Base-by-base conservation (phyloP, 1,140 invertebrate genomes). In the Lordiphosa collinella region DNA sequence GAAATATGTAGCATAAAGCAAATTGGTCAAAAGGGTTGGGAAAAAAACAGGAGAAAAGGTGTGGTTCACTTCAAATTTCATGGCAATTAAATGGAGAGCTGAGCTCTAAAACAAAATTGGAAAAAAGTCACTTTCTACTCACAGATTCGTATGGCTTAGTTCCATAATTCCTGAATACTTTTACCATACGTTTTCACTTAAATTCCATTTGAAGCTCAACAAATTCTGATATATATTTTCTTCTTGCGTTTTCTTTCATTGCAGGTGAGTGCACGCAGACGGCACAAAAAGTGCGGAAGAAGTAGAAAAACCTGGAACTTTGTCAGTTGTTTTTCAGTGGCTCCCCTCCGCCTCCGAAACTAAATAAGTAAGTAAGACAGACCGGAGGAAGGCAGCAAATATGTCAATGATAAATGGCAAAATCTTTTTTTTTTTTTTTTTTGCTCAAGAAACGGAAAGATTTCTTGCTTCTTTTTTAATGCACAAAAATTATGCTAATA, bases 401-500 rank as follows among this genome's bases (percentile, higher is more conserved):
- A 78, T 78, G 67, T 67, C 73, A 78, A 78, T 78, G 73, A 79
- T 78, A 78, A 78, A 78, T 78, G 67, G 62, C 54, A 78, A 62
- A 60, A 78, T 72, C 62, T 62, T 41, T 47, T 18, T 18, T 18
- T 2, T 4, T 18, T 4, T 72, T 56, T 62, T 41, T 47, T 18
- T 18, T 18, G 18, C 18, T 18, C 18, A 18, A 18, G 4, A 18
- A 18, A 2, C 18, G 3, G 4, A 18, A 18, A 18, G 18, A 18
- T 44, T 70, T 6, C 9, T 3, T 4, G 2, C 38, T 16, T 11
- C 13, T 25, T 35, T 41, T 36, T 2, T 41, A 80, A 82, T 80
- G 76, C 66, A 80, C 61, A 82, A 63, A 76, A 76, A 80, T 80
- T 82, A 80, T 82, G 76, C 76, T 82, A 80, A 80, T 82, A 82